These are phyloP conservation scores for Eretmocerus hayati DNA, from an alignment of 2,888 invertebrate species.

Conservation along the genomic window DNA sequence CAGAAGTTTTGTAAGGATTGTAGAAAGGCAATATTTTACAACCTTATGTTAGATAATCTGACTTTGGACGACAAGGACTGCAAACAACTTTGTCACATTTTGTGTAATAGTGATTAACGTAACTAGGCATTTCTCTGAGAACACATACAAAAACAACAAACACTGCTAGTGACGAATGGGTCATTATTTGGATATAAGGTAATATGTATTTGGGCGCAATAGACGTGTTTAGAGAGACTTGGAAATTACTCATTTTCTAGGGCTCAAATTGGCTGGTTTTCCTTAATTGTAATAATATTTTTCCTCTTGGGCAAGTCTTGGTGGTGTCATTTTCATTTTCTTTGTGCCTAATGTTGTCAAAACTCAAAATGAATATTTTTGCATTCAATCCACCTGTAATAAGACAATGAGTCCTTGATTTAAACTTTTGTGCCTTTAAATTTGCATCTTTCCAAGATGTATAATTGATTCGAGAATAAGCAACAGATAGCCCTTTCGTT, in stretches of 20 bases:
- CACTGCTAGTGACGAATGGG: slow-evolving; percentile 42
- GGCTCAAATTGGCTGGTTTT: slow-evolving; percentile 33
- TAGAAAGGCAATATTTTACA: slow-evolving; percentile 44
- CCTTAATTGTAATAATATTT: slow-evolving; percentile 17
- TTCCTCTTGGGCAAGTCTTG: background rate
- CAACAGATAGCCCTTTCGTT: slow-evolving; percentile 27
- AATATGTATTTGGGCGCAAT: slow-evolving; percentile 54
- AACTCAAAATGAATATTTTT: slow-evolving; percentile 36
- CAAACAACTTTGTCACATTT: slow-evolving; percentile 34
- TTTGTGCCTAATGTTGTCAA: slow-evolving; percentile 25
- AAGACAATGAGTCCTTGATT: slow-evolving; percentile 27
- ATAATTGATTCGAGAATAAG: slow-evolving; percentile 38
- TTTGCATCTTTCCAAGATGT: slow-evolving; percentile 33
- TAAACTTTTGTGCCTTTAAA: slow-evolving; percentile 42
- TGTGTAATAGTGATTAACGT: slow-evolving; percentile 37
- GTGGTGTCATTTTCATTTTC: slow-evolving; percentile 27
- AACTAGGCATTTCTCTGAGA: slow-evolving; percentile 31
- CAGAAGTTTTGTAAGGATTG: slow-evolving; percentile 37
- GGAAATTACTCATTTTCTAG: slow-evolving; percentile 30
- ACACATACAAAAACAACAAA: slow-evolving; percentile 40
- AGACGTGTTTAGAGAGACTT: slow-evolving; percentile 52
- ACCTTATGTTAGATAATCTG: slow-evolving; percentile 43
- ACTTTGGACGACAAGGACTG: slow-evolving; percentile 25
- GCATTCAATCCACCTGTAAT: slow-evolving; percentile 27
- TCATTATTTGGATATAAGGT: slow-evolving; percentile 47